Evolutionary conservation across 2,888 invertebrate species (phyloP).

Genomic region (Oscheius sp.): DNA sequence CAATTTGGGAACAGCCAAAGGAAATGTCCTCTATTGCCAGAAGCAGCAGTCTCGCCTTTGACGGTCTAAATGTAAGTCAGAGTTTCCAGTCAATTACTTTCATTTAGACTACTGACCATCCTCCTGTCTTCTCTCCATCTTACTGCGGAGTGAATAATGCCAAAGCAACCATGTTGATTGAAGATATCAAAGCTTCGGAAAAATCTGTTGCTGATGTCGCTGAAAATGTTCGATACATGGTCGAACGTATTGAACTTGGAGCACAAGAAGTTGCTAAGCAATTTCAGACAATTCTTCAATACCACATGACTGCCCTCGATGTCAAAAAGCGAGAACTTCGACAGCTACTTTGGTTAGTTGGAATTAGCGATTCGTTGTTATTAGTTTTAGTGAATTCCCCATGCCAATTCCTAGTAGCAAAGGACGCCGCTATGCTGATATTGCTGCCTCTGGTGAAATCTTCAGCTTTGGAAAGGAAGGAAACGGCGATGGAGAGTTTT

Average conservation of each 20-base stretch:
- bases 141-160: too few species aligned
- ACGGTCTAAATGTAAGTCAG: conserved; percentile 12
- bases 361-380: too few species aligned
- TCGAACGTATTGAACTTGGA: conserved; percentile 74
- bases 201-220: conserved; percentile 72
- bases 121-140: conserved; percentile 26
- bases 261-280: conserved; percentile 70
- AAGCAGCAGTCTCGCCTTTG: conserved; percentile 11
- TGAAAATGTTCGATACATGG: conserved; percentile 28
- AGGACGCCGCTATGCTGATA: conserved; percentile 71
- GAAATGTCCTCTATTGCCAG: too few species aligned
- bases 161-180: conserved; percentile 32
- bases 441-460: conserved; percentile 69
- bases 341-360: conserved; percentile 79
- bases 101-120: conserved; percentile 10
- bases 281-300: conserved; percentile 79
- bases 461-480: conserved; percentile 75
- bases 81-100: not conserved
- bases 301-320: conserved; percentile 80
- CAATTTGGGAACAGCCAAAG: conserved; percentile 21
- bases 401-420: conserved; percentile 70
- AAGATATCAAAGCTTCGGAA: conserved; percentile 75
- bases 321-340: conserved; percentile 83
- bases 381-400: conserved; percentile 71
- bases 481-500: conserved; percentile 49